Evolutionary conservation across 2,113 vertebrate genomes (phyloP).

Genomic region (Hyaena hyaena): DNA sequence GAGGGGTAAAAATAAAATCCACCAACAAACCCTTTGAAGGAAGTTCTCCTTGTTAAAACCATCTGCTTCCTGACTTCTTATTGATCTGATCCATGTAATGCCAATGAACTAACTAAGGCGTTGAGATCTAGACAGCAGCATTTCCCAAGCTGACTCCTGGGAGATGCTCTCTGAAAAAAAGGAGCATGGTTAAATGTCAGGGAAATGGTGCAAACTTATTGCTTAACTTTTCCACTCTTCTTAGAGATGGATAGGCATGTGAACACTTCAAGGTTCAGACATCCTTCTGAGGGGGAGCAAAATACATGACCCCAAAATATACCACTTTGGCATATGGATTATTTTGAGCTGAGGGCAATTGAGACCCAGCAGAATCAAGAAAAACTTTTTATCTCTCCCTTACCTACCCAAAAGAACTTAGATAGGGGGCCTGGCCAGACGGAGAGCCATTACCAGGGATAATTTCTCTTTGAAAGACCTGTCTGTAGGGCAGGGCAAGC

Average conservation of each 20-base stretch:
- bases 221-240: neutral
- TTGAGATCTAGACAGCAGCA: neutral
- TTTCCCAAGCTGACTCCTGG: neutral
- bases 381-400: neutral
- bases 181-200: neutral
- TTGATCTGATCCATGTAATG: neutral
- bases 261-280: neutral
- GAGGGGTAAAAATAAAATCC: slow-evolving; percentile 56
- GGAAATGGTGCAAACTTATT: neutral
- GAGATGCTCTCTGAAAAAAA: neutral
- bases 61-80: slow-evolving; percentile 26
- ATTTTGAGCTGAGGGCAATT: neutral
- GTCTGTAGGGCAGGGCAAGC: neutral
- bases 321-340: neutral
- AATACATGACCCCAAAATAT: neutral
- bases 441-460: neutral
- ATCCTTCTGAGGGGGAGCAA: neutral
- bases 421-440: neutral
- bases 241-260: neutral
- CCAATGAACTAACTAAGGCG: neutral
- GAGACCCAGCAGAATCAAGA: neutral
- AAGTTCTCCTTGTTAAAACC: slow-evolving; percentile 49
- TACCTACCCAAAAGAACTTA: neutral
- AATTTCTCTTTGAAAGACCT: neutral
- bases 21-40: slow-evolving; percentile 44